phyloP scores from a whole-genome alignment of 2,797 vertebrate species.

The Graptemys geographica region DNA sequence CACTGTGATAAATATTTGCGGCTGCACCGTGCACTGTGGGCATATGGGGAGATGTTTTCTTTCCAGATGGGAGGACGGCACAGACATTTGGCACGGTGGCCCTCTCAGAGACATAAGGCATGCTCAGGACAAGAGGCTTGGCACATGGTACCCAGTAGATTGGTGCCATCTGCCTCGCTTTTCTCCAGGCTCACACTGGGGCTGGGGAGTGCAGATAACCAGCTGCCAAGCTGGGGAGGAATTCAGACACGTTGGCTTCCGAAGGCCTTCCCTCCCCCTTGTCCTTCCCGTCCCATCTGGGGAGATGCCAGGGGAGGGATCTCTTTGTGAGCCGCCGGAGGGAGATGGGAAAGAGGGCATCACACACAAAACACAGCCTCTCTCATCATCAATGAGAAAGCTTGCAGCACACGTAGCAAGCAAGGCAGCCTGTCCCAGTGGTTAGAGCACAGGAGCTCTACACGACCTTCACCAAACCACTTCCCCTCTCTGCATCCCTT shows the following conservation, averaged over 20 bases:
- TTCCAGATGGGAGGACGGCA: slow-evolving; percentile 46
- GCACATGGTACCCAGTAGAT: slow-evolving; percentile 73
- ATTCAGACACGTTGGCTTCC: slow-evolving; percentile 9
- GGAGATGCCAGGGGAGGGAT: not conserved
- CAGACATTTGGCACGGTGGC: slow-evolving; percentile 47
- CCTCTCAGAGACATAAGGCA: slow-evolving; percentile 24
- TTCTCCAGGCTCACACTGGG: slow-evolving; percentile 32
- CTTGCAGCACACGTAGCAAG: not conserved
- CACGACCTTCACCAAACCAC: not conserved
- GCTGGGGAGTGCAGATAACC: slow-evolving; percentile 50
- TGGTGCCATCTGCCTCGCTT: slow-evolving; percentile 81
- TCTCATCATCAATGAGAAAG: not conserved
- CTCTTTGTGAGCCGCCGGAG: not conserved
- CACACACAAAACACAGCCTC: not conserved
- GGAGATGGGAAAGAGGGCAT: not conserved
- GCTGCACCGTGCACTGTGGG: not conserved
- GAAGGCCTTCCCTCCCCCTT: not conserved
- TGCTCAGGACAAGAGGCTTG: slow-evolving; percentile 59
- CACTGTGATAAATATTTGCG: slow-evolving; percentile 29
- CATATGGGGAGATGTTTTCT: slow-evolving; percentile 20
- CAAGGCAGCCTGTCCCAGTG: not conserved
- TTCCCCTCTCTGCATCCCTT: not conserved
- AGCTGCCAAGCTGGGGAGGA: slow-evolving; percentile 31
- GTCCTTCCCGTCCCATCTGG: fast-evolving
- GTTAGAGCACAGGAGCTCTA: not conserved